phyloP scores from a whole-genome alignment of 2,113 vertebrate species.

The Tautogolabrus adspersus region DNA sequence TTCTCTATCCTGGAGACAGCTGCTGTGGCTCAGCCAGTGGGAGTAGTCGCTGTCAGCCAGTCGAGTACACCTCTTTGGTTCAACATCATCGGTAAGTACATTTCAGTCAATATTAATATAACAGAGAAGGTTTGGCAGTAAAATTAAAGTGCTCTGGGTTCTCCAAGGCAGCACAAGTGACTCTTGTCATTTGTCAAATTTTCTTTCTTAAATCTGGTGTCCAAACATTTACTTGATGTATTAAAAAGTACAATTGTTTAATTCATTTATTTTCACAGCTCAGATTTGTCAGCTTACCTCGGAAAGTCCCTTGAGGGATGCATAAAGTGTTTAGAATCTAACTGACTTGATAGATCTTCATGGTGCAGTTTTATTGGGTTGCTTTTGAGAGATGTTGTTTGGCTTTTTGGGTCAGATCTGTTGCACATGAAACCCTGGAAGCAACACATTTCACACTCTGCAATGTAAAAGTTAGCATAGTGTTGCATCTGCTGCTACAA shows the following conservation, averaged over 20 bases:
- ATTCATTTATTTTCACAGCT: too few species aligned
- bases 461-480: not conserved
- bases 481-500: not conserved
- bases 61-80: conserved; percentile 94
- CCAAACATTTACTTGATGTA: not conserved
- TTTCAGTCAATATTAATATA: not conserved
- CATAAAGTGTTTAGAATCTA: not conserved
- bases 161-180: not conserved
- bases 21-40: conserved; percentile 92
- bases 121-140: not conserved
- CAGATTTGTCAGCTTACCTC: not conserved
- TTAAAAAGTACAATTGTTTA: not conserved
- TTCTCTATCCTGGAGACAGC: conserved; percentile 92
- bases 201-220: not conserved
- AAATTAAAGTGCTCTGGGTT: not conserved
- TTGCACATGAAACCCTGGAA: not conserved
- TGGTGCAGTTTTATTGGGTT: not conserved
- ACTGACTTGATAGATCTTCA: not conserved
- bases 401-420: not conserved
- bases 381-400: conserved; percentile 1
- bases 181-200: not conserved
- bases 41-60: conserved; percentile 91
- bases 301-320: not conserved
- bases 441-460: not conserved
- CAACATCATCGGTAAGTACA: conserved; percentile 90